Conservation (phyloP, 2,888 invertebrate species). For the Incurvaria masculella region DNA sequence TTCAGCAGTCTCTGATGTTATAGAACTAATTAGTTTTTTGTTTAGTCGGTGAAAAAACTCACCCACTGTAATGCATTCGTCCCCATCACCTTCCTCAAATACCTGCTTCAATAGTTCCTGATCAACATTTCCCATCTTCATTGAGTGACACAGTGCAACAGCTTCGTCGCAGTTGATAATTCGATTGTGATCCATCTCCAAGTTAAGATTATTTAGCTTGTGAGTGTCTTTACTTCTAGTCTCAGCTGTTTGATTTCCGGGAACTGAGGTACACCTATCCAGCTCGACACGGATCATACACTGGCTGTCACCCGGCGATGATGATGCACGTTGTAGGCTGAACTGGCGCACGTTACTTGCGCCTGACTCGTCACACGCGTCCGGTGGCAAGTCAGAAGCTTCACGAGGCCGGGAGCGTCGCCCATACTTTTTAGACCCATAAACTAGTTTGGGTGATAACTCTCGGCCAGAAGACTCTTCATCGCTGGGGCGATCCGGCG, state of each 20-base stretch:
- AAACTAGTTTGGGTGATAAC: slow-evolving; percentile 69
- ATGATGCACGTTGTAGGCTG: neutral
- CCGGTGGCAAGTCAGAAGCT: slow-evolving; percentile 5
- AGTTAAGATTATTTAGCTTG: too few species aligned
- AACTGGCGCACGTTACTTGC: neutral
- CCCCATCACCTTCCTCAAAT: slow-evolving; percentile 27
- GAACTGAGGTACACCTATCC: neutral
- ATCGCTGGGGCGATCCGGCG: slow-evolving; percentile 30
- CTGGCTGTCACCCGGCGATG: neutral
- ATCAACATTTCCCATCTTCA: slow-evolving; percentile 39
- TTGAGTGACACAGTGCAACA: slow-evolving; percentile 33
- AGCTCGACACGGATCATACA: neutral
- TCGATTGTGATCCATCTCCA: slow-evolving; percentile 32
- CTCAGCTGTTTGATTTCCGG: neutral
- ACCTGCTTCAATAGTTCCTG: slow-evolving; percentile 31
- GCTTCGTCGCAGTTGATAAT: slow-evolving; percentile 35
- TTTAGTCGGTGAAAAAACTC: slow-evolving; percentile 44
- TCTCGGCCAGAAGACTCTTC: slow-evolving; percentile 64
- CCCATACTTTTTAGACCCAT: slow-evolving; percentile 74
- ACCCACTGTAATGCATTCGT: slow-evolving; percentile 28
- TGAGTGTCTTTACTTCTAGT: too few species aligned
- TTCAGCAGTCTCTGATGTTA: slow-evolving; percentile 19
- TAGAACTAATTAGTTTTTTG: slow-evolving; percentile 30
- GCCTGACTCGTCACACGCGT: neutral
- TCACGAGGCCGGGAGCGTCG: slow-evolving; percentile 63